phyloP scores from a whole-genome alignment of 2,888 invertebrate species.

The Chaitophorus viminalis region DNA sequence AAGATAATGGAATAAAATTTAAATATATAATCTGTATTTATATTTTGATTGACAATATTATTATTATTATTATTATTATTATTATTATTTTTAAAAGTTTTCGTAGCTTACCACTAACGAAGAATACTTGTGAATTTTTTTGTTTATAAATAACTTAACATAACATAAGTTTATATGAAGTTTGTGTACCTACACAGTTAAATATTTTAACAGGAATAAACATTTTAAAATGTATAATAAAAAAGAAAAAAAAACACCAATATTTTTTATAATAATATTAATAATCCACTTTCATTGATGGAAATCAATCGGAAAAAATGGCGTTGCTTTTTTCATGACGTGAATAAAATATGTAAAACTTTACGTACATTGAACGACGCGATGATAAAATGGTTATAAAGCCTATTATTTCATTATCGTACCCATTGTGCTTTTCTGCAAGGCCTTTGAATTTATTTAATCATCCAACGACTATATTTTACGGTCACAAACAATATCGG shows the following conservation, averaged over 20 bases:
- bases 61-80: neutral
- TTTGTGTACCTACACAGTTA: neutral
- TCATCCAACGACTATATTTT: neutral
- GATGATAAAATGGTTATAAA: no score
- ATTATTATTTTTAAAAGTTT: neutral
- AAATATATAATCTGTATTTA: neutral
- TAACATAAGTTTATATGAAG: neutral
- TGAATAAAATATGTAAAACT: no score
- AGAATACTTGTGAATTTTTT: neutral
- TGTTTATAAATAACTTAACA: neutral
- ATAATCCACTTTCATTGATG: no score
- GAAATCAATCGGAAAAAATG: no score
- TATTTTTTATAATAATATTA: no score
- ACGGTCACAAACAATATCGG: neutral
- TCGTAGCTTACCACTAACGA: neutral
- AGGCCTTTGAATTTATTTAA: neutral
- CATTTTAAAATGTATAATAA: no score
- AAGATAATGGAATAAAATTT: neutral
- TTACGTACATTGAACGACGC: no score
- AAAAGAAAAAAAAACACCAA: no score
- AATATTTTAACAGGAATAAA: neutral
- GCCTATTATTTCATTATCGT: neutral
- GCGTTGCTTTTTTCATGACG: no score
- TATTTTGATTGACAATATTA: neutral
- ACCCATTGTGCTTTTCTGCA: neutral